These are phyloP conservation scores for Aphidius gifuensis DNA, from an alignment of 1,140 invertebrate species.

Conservation along the genomic window DNA sequence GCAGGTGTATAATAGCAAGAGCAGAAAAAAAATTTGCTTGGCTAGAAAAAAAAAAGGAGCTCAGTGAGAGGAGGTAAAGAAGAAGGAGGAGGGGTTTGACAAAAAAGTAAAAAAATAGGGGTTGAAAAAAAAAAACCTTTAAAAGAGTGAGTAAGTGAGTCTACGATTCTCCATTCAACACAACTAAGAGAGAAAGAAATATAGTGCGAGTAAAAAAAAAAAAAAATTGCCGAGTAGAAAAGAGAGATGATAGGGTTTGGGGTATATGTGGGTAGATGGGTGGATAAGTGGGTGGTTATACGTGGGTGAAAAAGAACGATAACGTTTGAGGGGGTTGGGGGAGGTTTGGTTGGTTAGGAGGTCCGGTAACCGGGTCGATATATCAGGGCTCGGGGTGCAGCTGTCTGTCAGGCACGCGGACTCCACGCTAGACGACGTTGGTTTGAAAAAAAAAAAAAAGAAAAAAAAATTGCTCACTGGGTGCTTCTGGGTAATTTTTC, in stretches of 20 bases:
- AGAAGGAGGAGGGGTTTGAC: conserved; percentile 14
- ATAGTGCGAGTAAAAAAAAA: too few species aligned
- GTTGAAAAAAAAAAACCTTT: not conserved
- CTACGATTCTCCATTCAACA: too few species aligned
- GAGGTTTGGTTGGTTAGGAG: conserved; percentile 26
- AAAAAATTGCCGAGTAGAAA: too few species aligned
- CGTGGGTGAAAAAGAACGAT: conserved; percentile 4
- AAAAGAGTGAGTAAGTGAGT: not conserved
- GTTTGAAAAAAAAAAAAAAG: conserved; percentile 17
- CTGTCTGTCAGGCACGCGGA: conserved; percentile 51
- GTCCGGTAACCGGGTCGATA: conserved; percentile 45
- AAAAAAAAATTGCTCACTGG: conserved; percentile 33
- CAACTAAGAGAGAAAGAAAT: too few species aligned
- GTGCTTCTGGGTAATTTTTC: conserved; percentile 53
- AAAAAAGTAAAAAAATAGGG: not conserved
- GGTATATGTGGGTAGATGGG: too few species aligned
- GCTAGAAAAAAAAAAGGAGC: conserved; percentile 21
- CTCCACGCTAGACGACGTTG: conserved; percentile 47
- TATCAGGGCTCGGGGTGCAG: conserved; percentile 53
- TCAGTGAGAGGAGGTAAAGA: conserved; percentile 10
- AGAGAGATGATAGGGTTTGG: too few species aligned
- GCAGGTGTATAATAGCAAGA: conserved; percentile 22
- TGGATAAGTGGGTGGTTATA: not conserved
- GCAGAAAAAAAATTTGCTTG: conserved; percentile 22
- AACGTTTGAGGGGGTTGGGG: too few species aligned